Conservation (phyloP, 2,888 invertebrate species). For the Steromphala cineraria region DNA sequence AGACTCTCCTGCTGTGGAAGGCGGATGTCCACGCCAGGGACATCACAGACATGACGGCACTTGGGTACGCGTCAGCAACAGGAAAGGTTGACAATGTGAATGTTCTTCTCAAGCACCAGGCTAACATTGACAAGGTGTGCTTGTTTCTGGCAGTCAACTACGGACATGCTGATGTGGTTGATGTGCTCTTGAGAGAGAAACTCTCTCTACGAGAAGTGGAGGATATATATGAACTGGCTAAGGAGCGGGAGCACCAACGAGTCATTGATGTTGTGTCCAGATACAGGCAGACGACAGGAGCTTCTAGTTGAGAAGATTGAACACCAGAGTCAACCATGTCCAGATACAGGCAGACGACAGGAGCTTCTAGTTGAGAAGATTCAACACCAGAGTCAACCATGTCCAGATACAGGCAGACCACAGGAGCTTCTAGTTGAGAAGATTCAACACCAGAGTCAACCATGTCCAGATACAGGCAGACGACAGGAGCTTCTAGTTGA, state of each 20-base stretch:
- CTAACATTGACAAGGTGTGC: constrained; percentile 1
- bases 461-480: too few species aligned
- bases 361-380: too few species aligned
- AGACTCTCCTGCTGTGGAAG: constrained; percentile 2
- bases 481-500: too few species aligned
- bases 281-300: neutral
- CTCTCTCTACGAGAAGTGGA: neutral
- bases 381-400: too few species aligned
- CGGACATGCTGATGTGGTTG: neutral
- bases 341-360: too few species aligned
- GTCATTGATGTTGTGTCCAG: neutral
- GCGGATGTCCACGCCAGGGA: neutral
- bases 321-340: too few species aligned
- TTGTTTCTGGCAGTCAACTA: neutral
- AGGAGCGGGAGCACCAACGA: neutral
- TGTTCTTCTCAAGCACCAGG: neutral
- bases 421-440: too few species aligned
- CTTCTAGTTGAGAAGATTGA: too few species aligned
- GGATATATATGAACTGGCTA: neutral
- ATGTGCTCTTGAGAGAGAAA: neutral
- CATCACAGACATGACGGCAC: neutral
- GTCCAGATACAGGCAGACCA: too few species aligned
- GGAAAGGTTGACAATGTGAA: neutral
- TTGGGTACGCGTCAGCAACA: neutral
- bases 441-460: too few species aligned